Conservation (phyloP, 1,140 invertebrate species). For the Drosophila mauritiana region DNA sequence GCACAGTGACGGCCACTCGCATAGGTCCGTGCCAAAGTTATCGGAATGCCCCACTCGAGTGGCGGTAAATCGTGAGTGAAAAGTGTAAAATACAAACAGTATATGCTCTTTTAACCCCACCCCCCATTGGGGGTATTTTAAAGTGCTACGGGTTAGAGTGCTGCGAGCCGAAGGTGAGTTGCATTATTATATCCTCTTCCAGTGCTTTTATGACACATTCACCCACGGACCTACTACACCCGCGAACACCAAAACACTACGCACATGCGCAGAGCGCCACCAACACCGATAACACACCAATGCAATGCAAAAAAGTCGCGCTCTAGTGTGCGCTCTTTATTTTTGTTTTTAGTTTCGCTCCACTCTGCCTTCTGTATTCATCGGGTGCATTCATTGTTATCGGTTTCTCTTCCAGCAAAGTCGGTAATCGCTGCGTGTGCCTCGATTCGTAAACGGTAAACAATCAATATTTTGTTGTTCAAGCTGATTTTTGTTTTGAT, state of each 20-base stretch:
- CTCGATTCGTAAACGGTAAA: conserved; percentile 5
- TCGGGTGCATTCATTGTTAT: conserved; percentile 38
- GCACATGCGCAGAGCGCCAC: conserved; percentile 19
- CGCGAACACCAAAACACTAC: conserved; percentile 12
- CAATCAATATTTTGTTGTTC: conserved; percentile 4
- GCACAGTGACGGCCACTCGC: conserved; percentile 37
- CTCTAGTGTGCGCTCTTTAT: conserved; percentile 50
- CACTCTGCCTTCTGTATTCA: conserved; percentile 12
- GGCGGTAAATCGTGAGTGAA: neutral
- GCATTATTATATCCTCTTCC: conserved; percentile 33
- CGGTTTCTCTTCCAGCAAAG: conserved; percentile 48
- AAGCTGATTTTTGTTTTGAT: neutral
- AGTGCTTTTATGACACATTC: conserved; percentile 41
- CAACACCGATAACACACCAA: conserved; percentile 1
- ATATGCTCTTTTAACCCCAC: neutral
- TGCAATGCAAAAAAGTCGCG: conserved; percentile 3
- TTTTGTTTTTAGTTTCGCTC: conserved; percentile 58
- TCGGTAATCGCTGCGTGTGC: conserved; percentile 9
- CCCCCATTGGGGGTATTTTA: neutral
- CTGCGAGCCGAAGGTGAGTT: conserved; percentile 42
- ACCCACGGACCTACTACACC: conserved; percentile 27
- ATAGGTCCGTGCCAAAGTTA: conserved; percentile 15
- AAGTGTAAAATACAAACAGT: neutral
- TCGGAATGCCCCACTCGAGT: conserved; percentile 1
- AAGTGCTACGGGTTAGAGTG: neutral